These are phyloP conservation scores for Gymnocephalus cernua DNA, from an alignment of 2,113 vertebrate genomes.

Conservation along the genomic window DNA sequence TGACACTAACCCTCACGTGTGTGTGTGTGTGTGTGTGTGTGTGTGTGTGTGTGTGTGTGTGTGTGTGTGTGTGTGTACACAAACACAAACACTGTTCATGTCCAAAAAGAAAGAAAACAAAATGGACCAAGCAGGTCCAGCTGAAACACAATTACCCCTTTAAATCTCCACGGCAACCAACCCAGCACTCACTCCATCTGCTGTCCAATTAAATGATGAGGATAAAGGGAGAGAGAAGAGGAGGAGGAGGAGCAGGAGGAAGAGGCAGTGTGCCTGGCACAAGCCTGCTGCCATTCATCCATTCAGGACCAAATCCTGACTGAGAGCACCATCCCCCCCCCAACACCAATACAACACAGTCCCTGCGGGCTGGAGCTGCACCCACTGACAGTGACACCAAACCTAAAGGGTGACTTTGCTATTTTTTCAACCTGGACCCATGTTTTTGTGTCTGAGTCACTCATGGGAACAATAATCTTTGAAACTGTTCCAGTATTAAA, in stretches of 20 bases:
- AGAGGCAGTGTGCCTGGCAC: conserved; percentile 74
- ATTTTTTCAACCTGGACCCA: too few species aligned
- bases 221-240: conserved; percentile 31
- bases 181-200: conserved; percentile 78
- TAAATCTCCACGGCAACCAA: conserved; percentile 76
- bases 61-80: background rate
- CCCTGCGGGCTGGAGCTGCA: background rate
- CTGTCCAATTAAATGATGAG: conserved; percentile 75
- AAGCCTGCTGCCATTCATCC: conserved; percentile 75
- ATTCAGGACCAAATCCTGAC: conserved; percentile 64
- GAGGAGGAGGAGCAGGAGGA: conserved; percentile 43
- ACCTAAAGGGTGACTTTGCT: too few species aligned
- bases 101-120: background rate
- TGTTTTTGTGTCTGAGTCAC: too few species aligned
- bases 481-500: too few species aligned
- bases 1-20: background rate
- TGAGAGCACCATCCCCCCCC: conserved; percentile 32
- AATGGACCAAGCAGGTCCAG: conserved; percentile 25
- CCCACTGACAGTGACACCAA: background rate
- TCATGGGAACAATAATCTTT: too few species aligned
- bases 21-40: background rate
- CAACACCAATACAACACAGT: conserved; percentile 13
- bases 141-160: conserved; percentile 66
- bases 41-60: background rate
- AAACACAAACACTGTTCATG: background rate